Conservation (phyloP, 2,888 invertebrate species). For the Apamea anceps region DNA sequence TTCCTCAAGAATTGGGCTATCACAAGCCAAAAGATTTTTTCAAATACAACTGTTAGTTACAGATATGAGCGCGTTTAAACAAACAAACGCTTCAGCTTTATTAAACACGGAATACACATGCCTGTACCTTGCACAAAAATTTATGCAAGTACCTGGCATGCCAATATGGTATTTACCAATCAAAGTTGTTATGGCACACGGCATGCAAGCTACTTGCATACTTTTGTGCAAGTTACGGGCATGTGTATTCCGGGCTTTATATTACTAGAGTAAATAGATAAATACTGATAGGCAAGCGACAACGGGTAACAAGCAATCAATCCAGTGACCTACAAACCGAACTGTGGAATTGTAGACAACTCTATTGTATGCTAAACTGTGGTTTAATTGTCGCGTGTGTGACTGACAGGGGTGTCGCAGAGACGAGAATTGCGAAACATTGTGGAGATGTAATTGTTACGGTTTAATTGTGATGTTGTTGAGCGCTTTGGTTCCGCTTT, state of each 20-base stretch:
- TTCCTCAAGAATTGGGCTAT: neutral
- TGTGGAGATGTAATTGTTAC: constrained; percentile 26
- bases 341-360: constrained; percentile 66
- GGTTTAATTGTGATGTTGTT: constrained; percentile 34
- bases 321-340: constrained; percentile 77
- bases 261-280: constrained; percentile 3
- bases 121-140: too few relatives aligned
- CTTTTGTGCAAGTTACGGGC: too few relatives aligned
- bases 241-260: too few relatives aligned
- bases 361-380: constrained; percentile 82
- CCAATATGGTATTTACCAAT: too few relatives aligned
- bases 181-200: too few relatives aligned
- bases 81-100: too few relatives aligned
- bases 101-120: too few relatives aligned
- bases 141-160: too few relatives aligned
- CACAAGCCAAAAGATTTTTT: neutral
- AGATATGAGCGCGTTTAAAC: neutral
- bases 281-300: constrained; percentile 50
- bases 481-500: constrained; percentile 19
- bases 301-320: constrained; percentile 73
- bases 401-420: constrained; percentile 58
- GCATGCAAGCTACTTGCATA: too few relatives aligned
- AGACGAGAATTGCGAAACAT: constrained; percentile 13
- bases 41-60: neutral
- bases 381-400: constrained; percentile 76